Evolutionary conservation across 2,113 vertebrate genomes (phyloP).

Genomic region (Microcebus jonahi): DNA sequence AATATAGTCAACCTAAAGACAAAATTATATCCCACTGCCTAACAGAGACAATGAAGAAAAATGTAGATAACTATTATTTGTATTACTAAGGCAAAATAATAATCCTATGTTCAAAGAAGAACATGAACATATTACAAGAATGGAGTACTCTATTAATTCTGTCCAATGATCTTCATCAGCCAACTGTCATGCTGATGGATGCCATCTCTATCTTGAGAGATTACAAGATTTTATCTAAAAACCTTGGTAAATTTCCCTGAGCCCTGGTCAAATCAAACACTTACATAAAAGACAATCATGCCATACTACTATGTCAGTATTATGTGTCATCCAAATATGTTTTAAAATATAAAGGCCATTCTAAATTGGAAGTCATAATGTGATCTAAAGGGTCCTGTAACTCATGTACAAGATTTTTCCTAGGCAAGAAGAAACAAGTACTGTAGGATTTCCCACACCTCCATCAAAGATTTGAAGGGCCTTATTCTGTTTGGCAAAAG

Average conservation of each 20-base stretch:
- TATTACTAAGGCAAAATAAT: constrained; percentile 13
- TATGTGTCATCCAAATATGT: background rate
- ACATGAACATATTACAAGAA: background rate
- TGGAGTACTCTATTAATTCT: background rate
- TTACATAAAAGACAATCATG: background rate
- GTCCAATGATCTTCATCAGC: background rate
- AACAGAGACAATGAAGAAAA: background rate
- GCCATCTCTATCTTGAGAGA: background rate
- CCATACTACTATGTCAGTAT: background rate
- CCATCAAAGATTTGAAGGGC: background rate
- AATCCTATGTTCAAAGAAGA: background rate
- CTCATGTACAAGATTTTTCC: background rate
- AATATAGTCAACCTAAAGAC: background rate
- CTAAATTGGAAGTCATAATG: background rate
- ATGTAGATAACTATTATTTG: background rate
- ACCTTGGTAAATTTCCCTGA: background rate
- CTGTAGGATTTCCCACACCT: background rate
- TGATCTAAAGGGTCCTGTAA: background rate
- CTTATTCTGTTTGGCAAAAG: constrained; percentile 6
- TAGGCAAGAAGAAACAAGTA: background rate
- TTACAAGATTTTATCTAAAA: background rate
- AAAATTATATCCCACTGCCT: background rate
- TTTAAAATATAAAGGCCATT: background rate
- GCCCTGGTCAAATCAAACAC: background rate
- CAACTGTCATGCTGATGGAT: background rate